Evolutionary conservation across 2,113 vertebrate genomes (phyloP).

Genomic region (Syngnathus floridae): DNA sequence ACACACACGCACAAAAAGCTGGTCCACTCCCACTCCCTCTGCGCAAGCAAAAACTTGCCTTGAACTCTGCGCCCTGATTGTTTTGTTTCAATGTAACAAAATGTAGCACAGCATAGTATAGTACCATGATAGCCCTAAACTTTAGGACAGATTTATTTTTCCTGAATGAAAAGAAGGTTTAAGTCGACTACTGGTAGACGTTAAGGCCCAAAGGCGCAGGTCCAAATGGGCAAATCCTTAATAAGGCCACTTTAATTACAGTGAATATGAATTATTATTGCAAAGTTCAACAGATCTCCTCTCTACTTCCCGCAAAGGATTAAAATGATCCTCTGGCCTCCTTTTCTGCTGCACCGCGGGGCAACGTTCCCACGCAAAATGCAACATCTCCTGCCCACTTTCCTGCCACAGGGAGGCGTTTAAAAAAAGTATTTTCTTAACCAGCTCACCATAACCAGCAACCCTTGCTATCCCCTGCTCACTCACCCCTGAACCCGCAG

Average conservation of each 20-base stretch:
- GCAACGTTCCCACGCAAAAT: slow-evolving; percentile 52
- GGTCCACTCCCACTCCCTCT: slow-evolving; percentile 26
- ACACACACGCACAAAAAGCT: not conserved
- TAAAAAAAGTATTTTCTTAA: slow-evolving; percentile 35
- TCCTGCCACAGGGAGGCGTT: slow-evolving; percentile 40
- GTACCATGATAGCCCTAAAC: not conserved
- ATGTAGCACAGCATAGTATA: not conserved
- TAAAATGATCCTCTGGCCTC: slow-evolving; percentile 40
- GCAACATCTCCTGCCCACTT: slow-evolving; percentile 51
- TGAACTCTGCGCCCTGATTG: slow-evolving; percentile 39
- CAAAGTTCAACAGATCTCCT: slow-evolving; percentile 28
- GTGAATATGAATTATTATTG: slow-evolving; percentile 8
- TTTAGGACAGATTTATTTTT: not conserved
- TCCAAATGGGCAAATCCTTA: slow-evolving; percentile 19
- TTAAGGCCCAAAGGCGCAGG: not conserved
- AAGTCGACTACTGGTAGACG: not conserved
- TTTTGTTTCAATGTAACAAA: slow-evolving; percentile 21
- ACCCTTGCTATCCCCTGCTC: slow-evolving; percentile 28
- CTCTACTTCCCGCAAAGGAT: slow-evolving; percentile 31
- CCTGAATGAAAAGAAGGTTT: not conserved
- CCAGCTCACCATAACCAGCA: slow-evolving; percentile 41
- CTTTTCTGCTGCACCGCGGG: slow-evolving; percentile 30
- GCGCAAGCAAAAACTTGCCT: slow-evolving; percentile 27
- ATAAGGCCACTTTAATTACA: slow-evolving; percentile 24
- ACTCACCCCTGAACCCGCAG: slow-evolving; percentile 50